These are phyloP conservation scores for Samia ricini DNA, from an alignment of 1,140 invertebrate genomes.

Conservation along the genomic window DNA sequence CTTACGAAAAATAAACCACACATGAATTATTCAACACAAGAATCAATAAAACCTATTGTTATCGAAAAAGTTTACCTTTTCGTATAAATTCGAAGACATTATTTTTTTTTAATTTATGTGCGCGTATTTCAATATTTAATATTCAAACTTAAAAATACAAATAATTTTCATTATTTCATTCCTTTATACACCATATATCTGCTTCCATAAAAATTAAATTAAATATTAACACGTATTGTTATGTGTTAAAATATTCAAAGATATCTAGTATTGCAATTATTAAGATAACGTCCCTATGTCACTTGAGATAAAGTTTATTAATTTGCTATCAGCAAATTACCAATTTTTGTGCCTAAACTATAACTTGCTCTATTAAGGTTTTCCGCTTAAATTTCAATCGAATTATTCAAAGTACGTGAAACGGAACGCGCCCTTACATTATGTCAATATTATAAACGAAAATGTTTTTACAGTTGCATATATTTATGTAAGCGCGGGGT, in stretches of 20 bases:
- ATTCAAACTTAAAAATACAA: neutral
- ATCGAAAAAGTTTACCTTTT: conserved; percentile 8
- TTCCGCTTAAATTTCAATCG: neutral
- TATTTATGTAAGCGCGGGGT: conserved; percentile 69
- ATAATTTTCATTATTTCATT: too few species aligned
- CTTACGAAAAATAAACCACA: conserved; percentile 8
- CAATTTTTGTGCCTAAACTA: neutral
- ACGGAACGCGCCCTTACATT: conserved; percentile 2
- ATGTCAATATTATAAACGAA: conserved; percentile 21
- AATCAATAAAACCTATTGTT: neutral
- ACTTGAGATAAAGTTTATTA: neutral
- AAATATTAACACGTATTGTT: too few species aligned
- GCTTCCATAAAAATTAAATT: too few species aligned
- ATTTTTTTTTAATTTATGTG: neutral
- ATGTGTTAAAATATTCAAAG: too few species aligned
- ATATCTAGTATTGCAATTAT: neutral
- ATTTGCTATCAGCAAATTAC: neutral
- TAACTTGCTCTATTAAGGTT: neutral
- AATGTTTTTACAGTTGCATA: conserved; percentile 54
- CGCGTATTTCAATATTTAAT: neutral
- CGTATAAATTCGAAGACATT: neutral
- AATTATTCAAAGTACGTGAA: neutral
- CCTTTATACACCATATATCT: too few species aligned
- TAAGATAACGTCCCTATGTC: neutral
- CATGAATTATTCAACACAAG: conserved; percentile 4